Base-by-base conservation (phyloP, 30 jellyfish, hydroid and myxozoan genomes). In the Sanderia malayensis region DNA sequence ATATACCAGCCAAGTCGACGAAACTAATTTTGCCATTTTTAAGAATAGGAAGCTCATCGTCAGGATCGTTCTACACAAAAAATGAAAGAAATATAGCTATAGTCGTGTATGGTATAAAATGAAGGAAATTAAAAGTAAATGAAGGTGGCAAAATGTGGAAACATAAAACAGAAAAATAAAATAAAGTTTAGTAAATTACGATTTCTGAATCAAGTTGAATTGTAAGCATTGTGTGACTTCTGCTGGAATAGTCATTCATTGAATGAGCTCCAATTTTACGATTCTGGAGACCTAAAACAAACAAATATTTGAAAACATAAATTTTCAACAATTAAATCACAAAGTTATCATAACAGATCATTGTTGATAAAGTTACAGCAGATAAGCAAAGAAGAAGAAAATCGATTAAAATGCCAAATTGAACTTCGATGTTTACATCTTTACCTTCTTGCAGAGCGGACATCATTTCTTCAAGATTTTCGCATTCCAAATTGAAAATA, bases 21-120 rank as follows among this genome's bases (percentile, higher is more conserved):
- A 93, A 93, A 47, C 96, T 93, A 26, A 93, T 93, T 71, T 93
- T 93, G 32, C 99, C 99, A 63, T 93, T 96, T 75, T 86, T 93
- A 9, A 93, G 52, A n/a, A 85, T 45, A 1, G 96, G 90, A 20
- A 90, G 57, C 21, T 78, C 96, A 41, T 83, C 95, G 46, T 83
- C 95, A 4, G 94, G 88, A 63, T 76, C 90, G 70, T 25, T 62
- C 98, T 90, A n/a, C n/a, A n/a, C n/a, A n/a, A n/a, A n/a, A n/a
- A n/a, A n/a, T n/a, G n/a, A n/a, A n/a, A n/a, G n/a, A n/a, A n/a
- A n/a, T n/a, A n/a, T n/a, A n/a, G n/a, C n/a, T n/a, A n/a, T n/a
- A n/a, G n/a, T n/a, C n/a, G n/a, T n/a, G n/a, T n/a, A n/a, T n/a
- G n/a, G n/a, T n/a, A n/a, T n/a, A n/a, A n/a, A n/a, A n/a, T n/a